phyloP scores from a whole-genome alignment of 1,140 invertebrate species.

The Sinonovacula constricta region DNA sequence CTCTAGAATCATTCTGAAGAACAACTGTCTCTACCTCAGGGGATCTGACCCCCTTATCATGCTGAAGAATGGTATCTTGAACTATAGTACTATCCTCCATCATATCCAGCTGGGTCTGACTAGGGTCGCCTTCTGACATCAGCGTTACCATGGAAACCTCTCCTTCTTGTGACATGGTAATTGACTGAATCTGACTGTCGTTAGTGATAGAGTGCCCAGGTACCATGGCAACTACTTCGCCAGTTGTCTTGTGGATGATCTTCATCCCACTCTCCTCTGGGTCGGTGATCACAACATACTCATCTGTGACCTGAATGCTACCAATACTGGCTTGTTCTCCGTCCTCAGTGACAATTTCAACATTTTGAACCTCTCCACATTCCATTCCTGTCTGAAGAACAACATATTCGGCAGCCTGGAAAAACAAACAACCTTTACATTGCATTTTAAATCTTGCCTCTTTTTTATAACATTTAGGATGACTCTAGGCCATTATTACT shows the following conservation, averaged over 20 bases:
- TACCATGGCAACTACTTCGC: conserved; percentile 60
- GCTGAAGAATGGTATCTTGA: too few species aligned
- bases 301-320: conserved; percentile 53
- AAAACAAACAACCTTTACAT: conserved; percentile 1
- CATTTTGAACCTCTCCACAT: conserved; percentile 60
- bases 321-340: conserved; percentile 57
- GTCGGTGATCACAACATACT: conserved; percentile 63
- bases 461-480: too few species aligned
- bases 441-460: too few species aligned
- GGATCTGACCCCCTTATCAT: too few species aligned
- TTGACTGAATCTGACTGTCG: conserved; percentile 34
- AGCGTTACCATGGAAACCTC: conserved; percentile 42
- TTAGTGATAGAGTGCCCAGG: conserved; percentile 30
- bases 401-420: conserved; percentile 64
- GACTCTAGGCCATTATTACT: too few species aligned
- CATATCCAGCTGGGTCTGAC: conserved; percentile 1
- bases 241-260: conserved; percentile 63
- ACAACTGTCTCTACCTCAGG: too few species aligned
- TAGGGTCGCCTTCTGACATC: not conserved
- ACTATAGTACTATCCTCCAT: too few species aligned
- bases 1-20: too few species aligned
- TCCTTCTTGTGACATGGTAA: conserved; percentile 42
- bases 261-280: conserved; percentile 54
- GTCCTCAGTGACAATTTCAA: conserved; percentile 64
- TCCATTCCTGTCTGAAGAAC: conserved; percentile 62